Evolutionary conservation across 1,140 invertebrate genomes (phyloP).

Genomic region (Fopius arisanus): DNA sequence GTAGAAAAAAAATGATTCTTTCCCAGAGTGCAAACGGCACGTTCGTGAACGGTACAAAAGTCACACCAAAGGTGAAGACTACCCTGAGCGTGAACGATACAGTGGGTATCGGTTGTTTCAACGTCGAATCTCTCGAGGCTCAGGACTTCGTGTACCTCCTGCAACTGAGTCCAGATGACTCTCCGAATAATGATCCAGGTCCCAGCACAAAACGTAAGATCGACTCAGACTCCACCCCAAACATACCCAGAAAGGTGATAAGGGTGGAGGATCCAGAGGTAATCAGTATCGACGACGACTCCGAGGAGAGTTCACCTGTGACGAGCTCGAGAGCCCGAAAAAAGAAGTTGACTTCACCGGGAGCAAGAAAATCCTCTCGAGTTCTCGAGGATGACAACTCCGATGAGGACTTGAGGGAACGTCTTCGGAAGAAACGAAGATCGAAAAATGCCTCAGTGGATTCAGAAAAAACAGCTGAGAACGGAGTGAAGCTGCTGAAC

Average conservation of each 20-base stretch:
- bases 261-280: background rate
- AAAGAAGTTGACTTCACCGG: background rate
- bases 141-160: background rate
- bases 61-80: conserved; percentile 13
- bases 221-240: background rate
- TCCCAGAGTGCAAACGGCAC: conserved; percentile 47
- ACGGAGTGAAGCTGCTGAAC: background rate
- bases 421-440: background rate
- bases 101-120: conserved; percentile 45
- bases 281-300: background rate
- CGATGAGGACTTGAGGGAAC: background rate
- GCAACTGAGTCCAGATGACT: background rate
- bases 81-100: conserved; percentile 37
- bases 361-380: background rate
- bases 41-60: conserved; percentile 37
- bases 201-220: background rate
- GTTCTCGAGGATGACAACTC: background rate
- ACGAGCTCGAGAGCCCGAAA: too few relatives aligned
- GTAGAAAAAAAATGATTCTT: background rate
- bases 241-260: background rate
- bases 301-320: background rate
- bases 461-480: background rate
- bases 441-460: background rate
- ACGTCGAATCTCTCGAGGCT: background rate
- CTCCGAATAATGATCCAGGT: background rate